phyloP scores from a whole-genome alignment of 2,797 vertebrate genomes.

The Ctenochaetus hawaiiensis region DNA sequence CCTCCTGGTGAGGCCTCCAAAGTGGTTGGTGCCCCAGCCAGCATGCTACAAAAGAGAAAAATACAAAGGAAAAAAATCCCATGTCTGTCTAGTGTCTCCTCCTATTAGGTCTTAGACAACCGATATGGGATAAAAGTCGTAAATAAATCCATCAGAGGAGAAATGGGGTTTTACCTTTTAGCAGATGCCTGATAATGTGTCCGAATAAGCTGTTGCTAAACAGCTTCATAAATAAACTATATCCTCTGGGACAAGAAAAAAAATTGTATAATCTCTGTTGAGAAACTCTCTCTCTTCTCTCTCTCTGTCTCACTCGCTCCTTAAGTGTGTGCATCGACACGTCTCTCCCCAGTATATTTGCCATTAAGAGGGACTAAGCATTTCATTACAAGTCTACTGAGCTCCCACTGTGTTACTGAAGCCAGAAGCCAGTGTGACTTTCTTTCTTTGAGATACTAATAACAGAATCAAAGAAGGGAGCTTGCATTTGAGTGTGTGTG shows the following conservation, averaged over 20 bases:
- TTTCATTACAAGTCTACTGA: constrained; percentile 70
- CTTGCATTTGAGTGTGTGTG: constrained; percentile 37
- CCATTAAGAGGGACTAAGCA: constrained; percentile 66
- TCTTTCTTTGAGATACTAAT: constrained; percentile 68
- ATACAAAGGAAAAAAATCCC: not conserved
- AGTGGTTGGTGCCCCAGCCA: not conserved
- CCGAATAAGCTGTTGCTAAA: constrained; percentile 38
- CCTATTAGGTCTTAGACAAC: not conserved
- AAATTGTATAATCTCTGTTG: constrained; percentile 6
- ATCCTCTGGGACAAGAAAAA: constrained; percentile 37
- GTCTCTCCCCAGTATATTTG: constrained; percentile 55
- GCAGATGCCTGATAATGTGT: constrained; percentile 31
- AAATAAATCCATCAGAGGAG: constrained; percentile 10
- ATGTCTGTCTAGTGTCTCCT: not conserved
- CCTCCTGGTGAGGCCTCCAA: not conserved
- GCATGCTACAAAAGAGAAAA: not conserved
- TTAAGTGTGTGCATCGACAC: constrained; percentile 35
- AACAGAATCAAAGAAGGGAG: constrained; percentile 61
- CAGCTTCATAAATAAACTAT: constrained; percentile 53
- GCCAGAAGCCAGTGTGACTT: constrained; percentile 55
- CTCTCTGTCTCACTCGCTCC: constrained; percentile 1
- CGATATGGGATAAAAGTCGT: not conserved
- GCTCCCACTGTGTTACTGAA: constrained; percentile 69
- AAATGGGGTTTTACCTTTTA: constrained; percentile 18
- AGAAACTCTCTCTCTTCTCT: constrained; percentile 21